Base-by-base conservation (phyloP, 2,113 vertebrate genomes). In the Anarhynchus alexandrinus region DNA sequence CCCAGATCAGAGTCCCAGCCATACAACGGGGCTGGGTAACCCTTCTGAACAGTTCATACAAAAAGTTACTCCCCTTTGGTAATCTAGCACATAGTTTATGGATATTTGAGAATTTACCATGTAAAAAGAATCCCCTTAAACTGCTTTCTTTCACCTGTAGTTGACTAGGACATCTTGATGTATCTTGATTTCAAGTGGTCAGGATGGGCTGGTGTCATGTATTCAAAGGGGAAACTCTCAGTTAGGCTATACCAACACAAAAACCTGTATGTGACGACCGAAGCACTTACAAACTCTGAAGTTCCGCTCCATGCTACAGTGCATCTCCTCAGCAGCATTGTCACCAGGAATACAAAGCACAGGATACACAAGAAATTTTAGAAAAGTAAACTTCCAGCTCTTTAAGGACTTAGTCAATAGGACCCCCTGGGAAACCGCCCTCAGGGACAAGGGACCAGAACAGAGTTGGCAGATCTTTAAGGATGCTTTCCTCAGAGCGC, bases 211-310 rank as follows among this genome's bases (percentile, higher is more conserved):
- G 18, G 8, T 49, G 23, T 15, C 23, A 21, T 9, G 3, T 6
- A 10, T 36, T 79, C 13, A 8, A 40, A 25, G 22, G 67, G 45
- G 34, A 89, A 66, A 52, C 6, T 58, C 30, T 66, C 54, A 54
- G 7, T n/a, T 80, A 19, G 45, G 26, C 34, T 36, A 5, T 40
- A 30, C 4, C 2, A 2, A 18, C 6, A 17, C 32, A 73, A 84
- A 84, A n/a, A 21, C 2, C 9, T 55, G 6, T 27, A 9, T 29
- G n/a, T 4, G 5, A 19, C 0, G 1, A 43, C 32, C 17, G 14
- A 80, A 93, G 29, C n/a, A 78, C 8, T 42, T 43, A 14, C 5
- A 69, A 80, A 77, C 6, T 36, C 34, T 52, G 30, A 71, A 69
- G 26, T 25, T 27, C 6, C 13, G 10, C 40, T 65, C 36, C 12